A percentile compares a stretch with the other conserved stretches of the same genome.
Evolutionary conservation across 2,797 vertebrate species (phyloP).

Genomic region (Tokudaia tokunoshimensis): DNA sequence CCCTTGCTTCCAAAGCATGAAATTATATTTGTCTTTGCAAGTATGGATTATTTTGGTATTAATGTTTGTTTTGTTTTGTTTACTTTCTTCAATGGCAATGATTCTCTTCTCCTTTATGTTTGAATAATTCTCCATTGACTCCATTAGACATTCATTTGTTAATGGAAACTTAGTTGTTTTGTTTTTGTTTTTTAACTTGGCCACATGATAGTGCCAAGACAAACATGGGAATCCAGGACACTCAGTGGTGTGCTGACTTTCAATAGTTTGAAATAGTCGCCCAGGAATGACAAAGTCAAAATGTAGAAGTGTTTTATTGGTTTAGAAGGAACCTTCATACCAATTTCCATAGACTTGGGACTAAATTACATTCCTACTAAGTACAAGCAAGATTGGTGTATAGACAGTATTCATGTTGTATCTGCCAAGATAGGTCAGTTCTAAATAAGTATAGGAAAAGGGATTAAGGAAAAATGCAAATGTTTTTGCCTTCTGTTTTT

Average conservation of each 20-base stretch:
- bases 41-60: not conserved
- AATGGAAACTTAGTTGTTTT: not conserved
- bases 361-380: not conserved
- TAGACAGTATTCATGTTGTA: not conserved
- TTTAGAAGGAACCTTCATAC: not conserved
- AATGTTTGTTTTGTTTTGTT: not conserved
- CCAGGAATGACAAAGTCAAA: not conserved
- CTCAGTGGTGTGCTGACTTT: not conserved
- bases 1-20: not conserved
- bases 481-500: not conserved
- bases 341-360: not conserved
- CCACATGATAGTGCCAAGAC: not conserved
- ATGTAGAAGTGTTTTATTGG: not conserved
- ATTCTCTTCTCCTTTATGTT: not conserved
- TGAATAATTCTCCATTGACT: not conserved
- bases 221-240: not conserved
- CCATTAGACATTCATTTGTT: not conserved
- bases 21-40: not conserved
- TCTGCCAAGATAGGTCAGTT: not conserved
- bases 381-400: not conserved
- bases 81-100: not conserved
- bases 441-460: not conserved
- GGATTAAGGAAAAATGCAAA: not conserved
- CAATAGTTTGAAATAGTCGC: not conserved
- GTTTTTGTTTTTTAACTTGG: not conserved